A percentile compares a stretch with the other conserved stretches of the same genome.
phyloP scores from a whole-genome alignment of 2,113 vertebrate species.

The Blennius ocellaris region DNA sequence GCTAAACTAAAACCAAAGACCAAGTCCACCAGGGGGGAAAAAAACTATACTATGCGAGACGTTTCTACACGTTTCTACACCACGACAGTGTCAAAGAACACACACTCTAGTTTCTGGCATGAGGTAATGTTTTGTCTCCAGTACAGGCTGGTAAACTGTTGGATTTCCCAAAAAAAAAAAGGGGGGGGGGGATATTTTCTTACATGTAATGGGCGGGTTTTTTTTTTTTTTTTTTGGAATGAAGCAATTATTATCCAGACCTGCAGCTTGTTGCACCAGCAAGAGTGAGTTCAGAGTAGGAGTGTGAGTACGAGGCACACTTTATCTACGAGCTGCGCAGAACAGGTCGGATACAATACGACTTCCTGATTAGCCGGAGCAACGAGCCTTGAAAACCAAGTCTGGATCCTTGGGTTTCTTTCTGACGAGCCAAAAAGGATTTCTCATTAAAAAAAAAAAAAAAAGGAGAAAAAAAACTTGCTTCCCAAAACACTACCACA shows the following conservation, averaged over 20 bases:
- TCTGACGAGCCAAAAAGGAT: conserved; percentile 1
- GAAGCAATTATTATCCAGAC: neutral
- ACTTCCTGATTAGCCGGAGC: conserved; percentile 35
- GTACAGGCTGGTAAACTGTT: neutral
- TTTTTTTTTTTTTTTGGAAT: too few relatives aligned
- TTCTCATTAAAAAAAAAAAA: conserved; percentile 2
- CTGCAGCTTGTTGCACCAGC: conserved; percentile 15
- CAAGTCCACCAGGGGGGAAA: conserved; percentile 54
- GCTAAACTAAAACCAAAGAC: conserved; percentile 12
- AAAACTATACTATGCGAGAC: conserved; percentile 23
- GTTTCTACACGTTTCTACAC: conserved; percentile 48
- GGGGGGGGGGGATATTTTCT: neutral
- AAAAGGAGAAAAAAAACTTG: too few relatives aligned
- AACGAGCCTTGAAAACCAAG: conserved; percentile 14
- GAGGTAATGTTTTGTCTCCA: conserved; percentile 50
- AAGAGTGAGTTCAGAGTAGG: too few relatives aligned
- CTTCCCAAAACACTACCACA: conserved; percentile 64
- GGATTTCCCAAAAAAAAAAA: neutral
- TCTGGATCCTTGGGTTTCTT: neutral
- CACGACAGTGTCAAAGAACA: conserved; percentile 37
- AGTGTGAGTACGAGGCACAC: conserved; percentile 19
- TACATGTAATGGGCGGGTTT: neutral
- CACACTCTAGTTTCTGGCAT: conserved; percentile 52
- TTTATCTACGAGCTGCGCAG: too few relatives aligned
- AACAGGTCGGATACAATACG: neutral